phyloP scores from a whole-genome alignment of 2,888 invertebrate species.

The Deroplatys truncata region DNA sequence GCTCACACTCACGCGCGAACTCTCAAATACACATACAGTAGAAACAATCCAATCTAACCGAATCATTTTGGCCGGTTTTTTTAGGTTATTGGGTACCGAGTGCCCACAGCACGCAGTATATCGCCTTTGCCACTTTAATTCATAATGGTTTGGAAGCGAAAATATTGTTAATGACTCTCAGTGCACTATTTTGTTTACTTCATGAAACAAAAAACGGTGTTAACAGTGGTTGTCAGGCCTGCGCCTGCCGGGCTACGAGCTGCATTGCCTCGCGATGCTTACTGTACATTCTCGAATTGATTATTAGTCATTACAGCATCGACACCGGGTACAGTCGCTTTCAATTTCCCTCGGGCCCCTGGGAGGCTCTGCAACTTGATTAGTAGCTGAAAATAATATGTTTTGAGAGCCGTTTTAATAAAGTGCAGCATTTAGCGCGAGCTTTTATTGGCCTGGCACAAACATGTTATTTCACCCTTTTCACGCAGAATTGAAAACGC shows the following conservation, averaged over 20 bases:
- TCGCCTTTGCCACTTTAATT: background rate
- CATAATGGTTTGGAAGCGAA: background rate
- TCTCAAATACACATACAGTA: too few species aligned
- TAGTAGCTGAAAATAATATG: background rate
- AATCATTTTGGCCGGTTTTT: too few species aligned
- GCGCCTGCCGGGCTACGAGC: background rate
- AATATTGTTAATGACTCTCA: background rate
- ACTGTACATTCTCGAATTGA: background rate
- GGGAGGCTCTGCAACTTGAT: background rate
- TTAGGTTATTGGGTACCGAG: too few species aligned
- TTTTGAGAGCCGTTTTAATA: background rate
- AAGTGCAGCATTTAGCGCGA: background rate
- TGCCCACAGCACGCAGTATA: background rate
- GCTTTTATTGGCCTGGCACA: background rate
- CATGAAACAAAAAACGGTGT: background rate
- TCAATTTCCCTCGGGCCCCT: background rate
- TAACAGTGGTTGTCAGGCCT: background rate
- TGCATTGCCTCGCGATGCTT: background rate
- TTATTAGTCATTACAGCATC: background rate
- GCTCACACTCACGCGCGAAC: too few species aligned
- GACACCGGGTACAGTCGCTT: constrained; percentile 1
- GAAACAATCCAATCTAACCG: too few species aligned
- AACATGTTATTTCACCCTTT: background rate
- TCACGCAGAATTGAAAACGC: background rate
- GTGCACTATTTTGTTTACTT: background rate